These are phyloP conservation scores for Motacilla alba DNA, from an alignment of 2,113 vertebrate genomes.

Conservation along the genomic window DNA sequence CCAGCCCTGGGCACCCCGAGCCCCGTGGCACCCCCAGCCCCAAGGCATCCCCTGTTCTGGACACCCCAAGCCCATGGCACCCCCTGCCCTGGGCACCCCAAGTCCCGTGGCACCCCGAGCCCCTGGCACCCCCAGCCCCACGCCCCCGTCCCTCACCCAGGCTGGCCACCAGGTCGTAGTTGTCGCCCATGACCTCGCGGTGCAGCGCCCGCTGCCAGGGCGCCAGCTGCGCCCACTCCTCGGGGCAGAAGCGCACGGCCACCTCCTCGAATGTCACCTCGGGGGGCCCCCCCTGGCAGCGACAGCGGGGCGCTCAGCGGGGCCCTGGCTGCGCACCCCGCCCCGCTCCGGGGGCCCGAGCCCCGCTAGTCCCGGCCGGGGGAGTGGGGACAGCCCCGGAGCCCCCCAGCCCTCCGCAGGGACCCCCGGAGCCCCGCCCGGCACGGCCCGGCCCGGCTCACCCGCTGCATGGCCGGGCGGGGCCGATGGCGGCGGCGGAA, in stretches of 20 bases:
- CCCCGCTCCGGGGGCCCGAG: too few species aligned
- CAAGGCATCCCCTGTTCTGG: too few species aligned
- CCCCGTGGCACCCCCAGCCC: too few species aligned
- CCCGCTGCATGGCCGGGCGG: not conserved
- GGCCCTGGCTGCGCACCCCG: too few species aligned
- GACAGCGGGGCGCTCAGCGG: not conserved
- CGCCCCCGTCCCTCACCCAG: not conserved
- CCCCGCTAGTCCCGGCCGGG: too few species aligned
- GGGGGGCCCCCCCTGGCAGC: not conserved
- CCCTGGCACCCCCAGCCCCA: not conserved
- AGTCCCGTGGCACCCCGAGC: not conserved
- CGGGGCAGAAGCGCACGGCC: not conserved
- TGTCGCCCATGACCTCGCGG: constrained; percentile 40
- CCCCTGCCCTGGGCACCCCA: too few species aligned
- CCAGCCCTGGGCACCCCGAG: too few species aligned
- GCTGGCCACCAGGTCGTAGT: not conserved
- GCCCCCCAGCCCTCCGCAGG: too few species aligned
- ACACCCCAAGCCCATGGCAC: too few species aligned
- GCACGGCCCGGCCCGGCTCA: not conserved
- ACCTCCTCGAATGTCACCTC: not conserved
- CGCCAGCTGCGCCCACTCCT: not conserved
- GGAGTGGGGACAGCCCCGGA: too few species aligned
- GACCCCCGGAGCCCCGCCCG: too few species aligned
- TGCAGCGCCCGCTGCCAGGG: not conserved
- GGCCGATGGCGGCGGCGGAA: not conserved